Evolutionary conservation across 2,888 invertebrate genomes (phyloP), one percentile per base, ranked within the genome.

Genomic region (Andrena bucephala): DNA sequence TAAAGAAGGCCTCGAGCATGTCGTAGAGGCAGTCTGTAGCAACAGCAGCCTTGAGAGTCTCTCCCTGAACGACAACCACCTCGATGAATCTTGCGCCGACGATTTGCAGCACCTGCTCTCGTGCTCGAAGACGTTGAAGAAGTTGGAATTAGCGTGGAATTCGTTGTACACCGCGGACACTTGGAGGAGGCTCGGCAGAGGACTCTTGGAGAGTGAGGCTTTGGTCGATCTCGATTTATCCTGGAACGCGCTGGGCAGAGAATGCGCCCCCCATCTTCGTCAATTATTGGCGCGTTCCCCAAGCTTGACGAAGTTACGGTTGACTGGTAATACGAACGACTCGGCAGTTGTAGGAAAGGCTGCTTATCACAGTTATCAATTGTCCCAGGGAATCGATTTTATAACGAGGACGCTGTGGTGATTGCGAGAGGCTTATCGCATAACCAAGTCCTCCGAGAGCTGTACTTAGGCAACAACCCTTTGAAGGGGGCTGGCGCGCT

Each of bases 141-240:
- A 93, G 48, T 86, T 96, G 16, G 94, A 95, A 91, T 92, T 96
- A 63, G 94, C 95, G 0, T 95, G 95, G 95, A 96, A 96, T 90
- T 94, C 94, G 59, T 93, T 96, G 33, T 94, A 93, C 68, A 90
- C 94, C 75, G 89, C 67, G n/a, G 81, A 85, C 92, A 94, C 92
- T 27, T 93, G 94, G 84, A 94, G 92, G 82, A 90, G 81, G 71
- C 84, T 95, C 31, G 93, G 94, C 74, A 86, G 87, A 52, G 94
- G 92, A 5, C 87, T 95, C 2, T 50, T 74, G 2, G 84, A 89
- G 36, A 95, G 94, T 87, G 86, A 87, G 42, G 83, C 85, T 3
- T 83, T 95, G 8, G 85, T 81, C 54, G 83, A 88, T 50, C 87
- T 95, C 50, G 94, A 94, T 90, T 85, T 95, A 68, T 92, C 95